A percentile compares a stretch with the other conserved stretches of the same genome.
Conservation (phyloP, 2,797 vertebrate species). For the Oryzias dopingdopingensis region DNA sequence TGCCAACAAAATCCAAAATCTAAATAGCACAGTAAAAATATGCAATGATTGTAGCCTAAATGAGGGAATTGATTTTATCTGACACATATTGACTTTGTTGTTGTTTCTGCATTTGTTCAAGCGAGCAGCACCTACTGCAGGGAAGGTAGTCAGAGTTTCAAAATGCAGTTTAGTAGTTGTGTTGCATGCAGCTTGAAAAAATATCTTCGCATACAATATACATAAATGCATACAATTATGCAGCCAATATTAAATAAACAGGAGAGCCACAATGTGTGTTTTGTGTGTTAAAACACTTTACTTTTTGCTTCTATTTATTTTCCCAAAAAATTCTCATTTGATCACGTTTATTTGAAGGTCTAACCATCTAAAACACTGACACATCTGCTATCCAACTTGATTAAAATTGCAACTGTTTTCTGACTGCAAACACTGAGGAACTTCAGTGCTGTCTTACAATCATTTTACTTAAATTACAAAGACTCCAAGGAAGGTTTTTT, state of each 20-base stretch:
- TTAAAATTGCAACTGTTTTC: conserved; percentile 4
- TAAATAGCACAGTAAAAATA: conserved; percentile 36
- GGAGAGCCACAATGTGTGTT: conserved; percentile 20
- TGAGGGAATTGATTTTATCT: conserved; percentile 60
- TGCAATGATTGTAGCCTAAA: conserved; percentile 35
- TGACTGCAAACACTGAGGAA: not conserved
- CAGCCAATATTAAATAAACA: conserved; percentile 50
- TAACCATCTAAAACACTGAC: not conserved
- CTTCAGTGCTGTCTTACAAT: conserved; percentile 1
- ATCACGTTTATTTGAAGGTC: not conserved
- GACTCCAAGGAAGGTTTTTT: conserved; percentile 13
- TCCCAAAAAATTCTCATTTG: no score
- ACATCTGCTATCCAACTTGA: not conserved
- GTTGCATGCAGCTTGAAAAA: conserved; percentile 16
- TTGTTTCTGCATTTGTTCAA: conserved; percentile 46
- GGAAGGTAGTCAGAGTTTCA: conserved; percentile 13
- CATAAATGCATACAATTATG: conserved; percentile 41
- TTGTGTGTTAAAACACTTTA: no score
- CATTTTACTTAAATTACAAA: conserved; percentile 22
- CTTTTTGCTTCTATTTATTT: no score
- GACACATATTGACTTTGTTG: conserved; percentile 47
- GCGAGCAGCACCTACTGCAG: conserved; percentile 25
- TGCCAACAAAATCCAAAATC: conserved; percentile 23
- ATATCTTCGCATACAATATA: conserved; percentile 28
- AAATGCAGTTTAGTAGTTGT: conserved; percentile 38